Base-by-base conservation (phyloP, 2,888 invertebrate genomes). In the Aelia acuminata region DNA sequence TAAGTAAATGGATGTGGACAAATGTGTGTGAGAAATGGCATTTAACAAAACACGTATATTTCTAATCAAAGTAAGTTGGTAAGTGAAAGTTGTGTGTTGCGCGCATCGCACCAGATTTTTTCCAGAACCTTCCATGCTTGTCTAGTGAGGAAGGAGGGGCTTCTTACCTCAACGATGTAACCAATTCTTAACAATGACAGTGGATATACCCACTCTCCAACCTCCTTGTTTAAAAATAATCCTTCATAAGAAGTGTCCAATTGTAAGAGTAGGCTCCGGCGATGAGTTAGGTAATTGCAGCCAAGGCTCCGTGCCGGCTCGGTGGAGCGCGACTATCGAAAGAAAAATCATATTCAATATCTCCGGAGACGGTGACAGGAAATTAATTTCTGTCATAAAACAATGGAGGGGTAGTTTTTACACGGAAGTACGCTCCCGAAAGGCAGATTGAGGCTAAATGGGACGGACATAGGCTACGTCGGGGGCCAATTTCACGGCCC, bases 381-480 rank as follows among this genome's bases (percentile, higher is more conserved):
- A 87, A 87, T 87, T 87, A 87, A 87, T 87, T 86, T 87, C 87
- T 35, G n/a, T 87, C 35, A 31, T 87, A 87, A 87, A 70, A 87
- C 87, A 87, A 87, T 87, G 70, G 87, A 50, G 85, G 48, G 1
- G 10, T n/a, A 49, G 85, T 85, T 85, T 85, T 85, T 85, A 85
- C 85, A 85, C 49, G 85, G 85, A 85, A 85, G 85, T 53, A 85
- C 85, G 85, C 85, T 85, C 50, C 53, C 35, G 49, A 10, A 39
- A 20, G 48, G n/a, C 31, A 35, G 49, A 85, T 85, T 85, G 84
- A 26, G 31, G 84, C 43, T 31, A 49, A 49, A 50, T 49, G 84
- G 84, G 20, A 26, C 84, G 26, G 47, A 48, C 48, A 26, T 43
- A 18, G 22, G 11, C 84, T 48, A 47, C n/a, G 84, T 5, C 49